These are phyloP conservation scores for Melipona quadrifasciata DNA, from an alignment of 1,140 invertebrate genomes.

Conservation along the genomic window DNA sequence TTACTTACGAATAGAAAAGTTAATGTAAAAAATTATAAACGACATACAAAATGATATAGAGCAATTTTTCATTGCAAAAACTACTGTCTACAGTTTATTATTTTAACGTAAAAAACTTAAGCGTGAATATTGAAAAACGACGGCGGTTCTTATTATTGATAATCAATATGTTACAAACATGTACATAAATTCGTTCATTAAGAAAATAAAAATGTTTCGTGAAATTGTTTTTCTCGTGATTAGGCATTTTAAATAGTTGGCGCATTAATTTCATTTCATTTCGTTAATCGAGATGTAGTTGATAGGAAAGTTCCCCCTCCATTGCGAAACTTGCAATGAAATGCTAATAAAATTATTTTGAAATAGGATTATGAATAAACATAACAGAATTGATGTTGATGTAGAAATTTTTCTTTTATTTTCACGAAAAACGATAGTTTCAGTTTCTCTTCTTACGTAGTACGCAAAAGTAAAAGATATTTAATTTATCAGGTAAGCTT, in stretches of 20 bases:
- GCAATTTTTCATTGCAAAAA: not conserved
- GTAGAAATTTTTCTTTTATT: not conserved
- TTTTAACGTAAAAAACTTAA: not conserved
- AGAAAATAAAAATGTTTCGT: not conserved
- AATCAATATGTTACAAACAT: conserved; percentile 39
- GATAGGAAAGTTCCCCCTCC: no score
- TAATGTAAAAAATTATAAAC: not conserved
- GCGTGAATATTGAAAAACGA: conserved; percentile 38
- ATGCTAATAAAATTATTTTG: not conserved
- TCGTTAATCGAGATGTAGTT: not conserved
- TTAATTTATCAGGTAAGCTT: conserved; percentile 16
- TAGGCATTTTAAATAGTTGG: not conserved
- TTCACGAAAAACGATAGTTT: not conserved
- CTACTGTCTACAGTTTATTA: conserved; percentile 6
- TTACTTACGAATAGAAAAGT: not conserved
- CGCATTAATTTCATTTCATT: not conserved
- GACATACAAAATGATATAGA: not conserved
- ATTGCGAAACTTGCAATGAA: not conserved
- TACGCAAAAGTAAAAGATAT: not conserved
- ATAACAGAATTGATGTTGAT: not conserved
- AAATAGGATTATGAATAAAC: conserved; percentile 4
- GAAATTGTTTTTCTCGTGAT: not conserved
- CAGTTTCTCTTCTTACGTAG: no score
- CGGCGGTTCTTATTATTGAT: conserved; percentile 4
- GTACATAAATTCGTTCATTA: not conserved